Evolutionary conservation across 2,113 vertebrate species (phyloP).

Genomic region (Pterocles gutturalis): DNA sequence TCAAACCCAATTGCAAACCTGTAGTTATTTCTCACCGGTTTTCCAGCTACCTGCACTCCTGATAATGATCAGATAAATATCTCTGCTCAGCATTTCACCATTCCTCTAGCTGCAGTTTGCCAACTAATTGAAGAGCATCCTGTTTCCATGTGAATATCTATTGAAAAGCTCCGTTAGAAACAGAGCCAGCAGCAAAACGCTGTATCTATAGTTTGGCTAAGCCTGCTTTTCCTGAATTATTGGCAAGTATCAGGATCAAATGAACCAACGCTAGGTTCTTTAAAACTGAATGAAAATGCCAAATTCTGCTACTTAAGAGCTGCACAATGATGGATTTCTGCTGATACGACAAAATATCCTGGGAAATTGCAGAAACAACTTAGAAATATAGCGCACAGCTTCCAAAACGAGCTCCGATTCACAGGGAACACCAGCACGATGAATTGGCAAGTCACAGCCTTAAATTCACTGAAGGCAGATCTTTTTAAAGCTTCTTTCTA

Average conservation of each 20-base stretch:
- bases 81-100: neutral
- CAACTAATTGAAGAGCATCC: conserved; percentile 29
- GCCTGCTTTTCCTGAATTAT: neutral
- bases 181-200: conserved; percentile 7
- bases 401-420: neutral
- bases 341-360: conserved; percentile 15
- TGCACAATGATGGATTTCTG: conserved; percentile 32
- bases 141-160: neutral
- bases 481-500: neutral
- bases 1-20: neutral
- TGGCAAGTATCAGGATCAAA: conserved; percentile 15
- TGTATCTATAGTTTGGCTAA: conserved; percentile 4
- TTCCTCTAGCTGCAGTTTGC: neutral
- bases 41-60: neutral
- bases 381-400: neutral
- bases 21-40: neutral
- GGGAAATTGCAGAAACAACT: neutral
- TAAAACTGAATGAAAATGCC: neutral
- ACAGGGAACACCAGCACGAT: neutral
- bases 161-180: neutral
- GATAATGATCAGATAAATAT: conserved; percentile 25
- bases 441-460: neutral
- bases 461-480: neutral
- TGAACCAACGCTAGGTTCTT: neutral
- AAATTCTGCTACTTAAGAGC: conserved; percentile 26